Evolutionary conservation across 2,888 invertebrate genomes (phyloP).

Genomic region (Rhodophaea formosa): DNA sequence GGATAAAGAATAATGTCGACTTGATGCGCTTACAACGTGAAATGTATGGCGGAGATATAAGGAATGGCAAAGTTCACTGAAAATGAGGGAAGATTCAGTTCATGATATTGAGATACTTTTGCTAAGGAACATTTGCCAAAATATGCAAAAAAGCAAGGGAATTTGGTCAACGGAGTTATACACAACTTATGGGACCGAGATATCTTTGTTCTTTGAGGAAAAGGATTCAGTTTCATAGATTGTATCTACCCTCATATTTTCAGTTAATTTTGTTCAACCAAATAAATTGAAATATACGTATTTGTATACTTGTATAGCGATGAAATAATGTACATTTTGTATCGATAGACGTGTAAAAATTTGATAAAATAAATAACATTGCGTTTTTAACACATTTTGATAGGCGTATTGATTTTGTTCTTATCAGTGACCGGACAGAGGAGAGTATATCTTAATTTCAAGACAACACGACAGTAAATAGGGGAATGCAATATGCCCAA

Average conservation of each 20-base stretch:
- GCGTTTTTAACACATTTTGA: not conserved
- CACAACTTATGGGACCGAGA: no score
- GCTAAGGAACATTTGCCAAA: no score
- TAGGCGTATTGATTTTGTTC: not conserved
- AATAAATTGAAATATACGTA: constrained; percentile 2
- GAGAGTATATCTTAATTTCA: no score
- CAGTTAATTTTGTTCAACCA: not conserved
- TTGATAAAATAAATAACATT: not conserved
- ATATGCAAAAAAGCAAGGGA: no score
- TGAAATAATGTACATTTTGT: constrained; percentile 13
- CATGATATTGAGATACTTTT: no score
- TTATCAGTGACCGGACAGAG: no score
- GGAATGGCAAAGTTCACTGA: not conserved
- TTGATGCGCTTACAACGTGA: constrained; percentile 17
- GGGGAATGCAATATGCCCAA: no score
- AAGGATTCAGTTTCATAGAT: not conserved
- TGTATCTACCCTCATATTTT: not conserved
- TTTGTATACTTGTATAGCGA: constrained; percentile 10
- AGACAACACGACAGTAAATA: no score
- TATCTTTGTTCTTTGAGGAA: not conserved
- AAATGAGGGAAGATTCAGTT: no score
- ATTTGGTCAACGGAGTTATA: no score
- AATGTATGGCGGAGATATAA: constrained; percentile 14
- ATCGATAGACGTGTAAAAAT: constrained; percentile 7
- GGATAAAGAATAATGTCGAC: constrained; percentile 38